Evolutionary conservation across 2,888 invertebrate species (phyloP).

Genomic region (Slavum lentiscoides): DNA sequence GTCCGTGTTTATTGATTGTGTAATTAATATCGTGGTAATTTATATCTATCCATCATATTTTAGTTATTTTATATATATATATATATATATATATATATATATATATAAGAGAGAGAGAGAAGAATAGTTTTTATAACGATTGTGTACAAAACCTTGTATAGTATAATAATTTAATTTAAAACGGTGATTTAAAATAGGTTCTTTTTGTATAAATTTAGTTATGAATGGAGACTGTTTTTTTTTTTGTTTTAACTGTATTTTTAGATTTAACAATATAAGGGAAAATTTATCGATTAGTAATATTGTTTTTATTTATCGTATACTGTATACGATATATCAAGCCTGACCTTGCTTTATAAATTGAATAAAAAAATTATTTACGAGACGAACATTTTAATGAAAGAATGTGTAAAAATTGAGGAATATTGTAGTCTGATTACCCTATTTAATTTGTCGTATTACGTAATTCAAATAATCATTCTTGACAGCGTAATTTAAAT

Average conservation of each 20-base stretch:
- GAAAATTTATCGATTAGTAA: constrained; percentile 31
- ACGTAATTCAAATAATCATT: no score
- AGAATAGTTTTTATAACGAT: constrained; percentile 33
- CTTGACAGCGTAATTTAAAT: no score
- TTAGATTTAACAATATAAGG: constrained; percentile 47
- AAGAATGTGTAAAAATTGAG: no score
- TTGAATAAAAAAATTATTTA: background rate
- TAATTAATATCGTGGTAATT: constrained; percentile 37
- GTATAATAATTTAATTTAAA: constrained; percentile 34
- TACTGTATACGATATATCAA: background rate
- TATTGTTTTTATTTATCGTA: constrained; percentile 32
- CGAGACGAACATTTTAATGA: no score
- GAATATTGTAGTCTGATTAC: no score
- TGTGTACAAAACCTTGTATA: constrained; percentile 49
- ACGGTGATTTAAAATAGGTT: constrained; percentile 51
- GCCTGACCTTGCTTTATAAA: background rate
- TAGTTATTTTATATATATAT: constrained; percentile 9
- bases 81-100: no score
- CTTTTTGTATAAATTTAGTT: constrained; percentile 51
- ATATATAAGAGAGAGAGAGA: background rate
- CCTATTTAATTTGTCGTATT: no score
- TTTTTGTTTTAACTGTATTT: constrained; percentile 47
- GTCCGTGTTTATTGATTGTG: constrained; percentile 9
- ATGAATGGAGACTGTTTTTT: constrained; percentile 53
- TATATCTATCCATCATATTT: constrained; percentile 27